These are phyloP conservation scores for Lontra canadensis DNA, from an alignment of 2,113 vertebrate species.

Conservation along the genomic window DNA sequence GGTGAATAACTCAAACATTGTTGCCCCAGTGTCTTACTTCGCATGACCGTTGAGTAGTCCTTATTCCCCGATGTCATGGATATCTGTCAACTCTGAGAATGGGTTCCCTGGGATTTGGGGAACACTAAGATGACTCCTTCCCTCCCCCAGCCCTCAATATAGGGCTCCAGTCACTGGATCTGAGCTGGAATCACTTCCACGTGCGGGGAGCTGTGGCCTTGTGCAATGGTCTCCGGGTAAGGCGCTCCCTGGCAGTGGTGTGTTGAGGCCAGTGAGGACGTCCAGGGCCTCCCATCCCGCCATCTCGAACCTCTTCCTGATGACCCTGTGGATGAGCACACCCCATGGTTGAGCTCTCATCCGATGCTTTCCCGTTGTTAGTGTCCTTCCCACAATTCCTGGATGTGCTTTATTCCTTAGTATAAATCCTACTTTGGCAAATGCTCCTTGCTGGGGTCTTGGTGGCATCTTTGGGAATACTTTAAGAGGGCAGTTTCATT, in stretches of 20 bases:
- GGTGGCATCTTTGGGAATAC: neutral
- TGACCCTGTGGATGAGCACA: fast-evolving
- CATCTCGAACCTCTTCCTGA: neutral
- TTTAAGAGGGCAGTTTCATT: neutral
- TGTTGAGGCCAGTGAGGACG: fast-evolving
- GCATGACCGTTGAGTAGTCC: neutral
- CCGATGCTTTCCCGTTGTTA: no score
- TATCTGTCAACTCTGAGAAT: neutral
- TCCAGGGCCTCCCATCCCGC: fast-evolving
- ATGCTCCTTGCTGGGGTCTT: neutral
- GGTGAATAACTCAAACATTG: neutral
- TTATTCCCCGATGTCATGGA: neutral
- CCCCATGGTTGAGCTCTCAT: neutral
- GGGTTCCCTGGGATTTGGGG: neutral
- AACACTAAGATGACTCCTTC: neutral
- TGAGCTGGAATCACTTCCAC: slow-evolving; percentile 93
- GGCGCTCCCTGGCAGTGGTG: neutral
- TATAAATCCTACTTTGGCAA: neutral
- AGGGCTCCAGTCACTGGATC: slow-evolving; percentile 88
- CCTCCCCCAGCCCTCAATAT: slow-evolving; percentile 88
- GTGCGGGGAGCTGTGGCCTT: slow-evolving; percentile 89
- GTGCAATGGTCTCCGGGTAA: slow-evolving; percentile 91
- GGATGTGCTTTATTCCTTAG: neutral
- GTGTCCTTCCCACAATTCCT: neutral
- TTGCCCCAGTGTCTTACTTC: neutral